These are phyloP conservation scores for Fabriciana adippe DNA, from an alignment of 2,888 invertebrate species.

Conservation along the genomic window DNA sequence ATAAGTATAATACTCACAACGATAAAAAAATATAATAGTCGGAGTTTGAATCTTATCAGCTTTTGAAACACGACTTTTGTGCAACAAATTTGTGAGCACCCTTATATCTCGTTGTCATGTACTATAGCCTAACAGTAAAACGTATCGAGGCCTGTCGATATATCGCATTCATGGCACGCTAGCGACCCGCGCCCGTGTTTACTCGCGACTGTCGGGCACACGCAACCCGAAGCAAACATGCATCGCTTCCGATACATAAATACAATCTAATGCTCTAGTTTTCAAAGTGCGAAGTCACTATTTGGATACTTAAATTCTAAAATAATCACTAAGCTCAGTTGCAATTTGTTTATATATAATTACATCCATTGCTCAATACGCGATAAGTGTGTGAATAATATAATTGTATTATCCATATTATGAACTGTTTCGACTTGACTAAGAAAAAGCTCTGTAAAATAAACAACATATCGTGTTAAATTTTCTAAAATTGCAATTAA, in stretches of 20 bases:
- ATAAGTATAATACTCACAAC: no score
- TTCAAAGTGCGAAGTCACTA: constrained; percentile 2
- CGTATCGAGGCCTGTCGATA: constrained; percentile 25
- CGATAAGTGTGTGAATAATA: no score
- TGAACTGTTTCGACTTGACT: no score
- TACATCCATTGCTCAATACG: no score
- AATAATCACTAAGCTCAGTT: no score
- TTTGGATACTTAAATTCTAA: constrained; percentile 9
- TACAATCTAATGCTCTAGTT: constrained; percentile 23
- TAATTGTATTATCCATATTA: no score
- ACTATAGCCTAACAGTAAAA: constrained; percentile 9
- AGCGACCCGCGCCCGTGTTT: constrained; percentile 64
- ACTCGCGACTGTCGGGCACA: constrained; percentile 54
- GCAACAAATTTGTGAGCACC: neutral
- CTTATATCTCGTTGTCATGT: neutral
- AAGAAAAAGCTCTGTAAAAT: no score
- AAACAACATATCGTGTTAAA: no score
- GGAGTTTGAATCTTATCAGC: no score
- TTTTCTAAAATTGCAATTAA: no score
- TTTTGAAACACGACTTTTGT: neutral
- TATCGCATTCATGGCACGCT: constrained; percentile 37
- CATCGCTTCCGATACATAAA: constrained; percentile 35
- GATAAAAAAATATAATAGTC: no score
- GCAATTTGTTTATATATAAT: neutral
- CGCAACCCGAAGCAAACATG: constrained; percentile 41